Evolutionary conservation across 2,797 vertebrate genomes (phyloP), one percentile per base, ranked within the genome.

Genomic region (Antennarius maculatus): DNA sequence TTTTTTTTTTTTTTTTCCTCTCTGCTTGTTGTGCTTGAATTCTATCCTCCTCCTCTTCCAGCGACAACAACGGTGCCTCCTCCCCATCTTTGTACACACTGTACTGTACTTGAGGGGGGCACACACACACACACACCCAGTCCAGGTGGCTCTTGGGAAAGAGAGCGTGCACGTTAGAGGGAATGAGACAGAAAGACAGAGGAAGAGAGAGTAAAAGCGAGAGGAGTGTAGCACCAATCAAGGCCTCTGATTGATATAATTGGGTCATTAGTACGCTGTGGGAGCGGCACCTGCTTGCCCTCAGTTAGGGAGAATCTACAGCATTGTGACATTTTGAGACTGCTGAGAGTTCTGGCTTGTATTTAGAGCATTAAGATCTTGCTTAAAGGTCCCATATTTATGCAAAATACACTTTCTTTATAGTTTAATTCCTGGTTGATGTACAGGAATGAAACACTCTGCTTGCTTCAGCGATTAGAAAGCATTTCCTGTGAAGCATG

Each of bases 241-340:
- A 90, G 92, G 83, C 86, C 78, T 88, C 90, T 92, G 92, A 93
- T 93, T 93, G 90, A 91, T 93, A 92, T 92, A 93, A 93, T 93
- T 92, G 91, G 90, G 91, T 92, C 91, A 90, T 93, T 93, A 93
- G 87, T 85, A 84, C 90, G 83, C 91, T 69, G 88, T 84, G 89
- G 92, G 91, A 92, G 88, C 88, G 85, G 87, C 88, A 92, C 88
- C 88, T 91, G 88, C 88, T 78, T 77, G 87, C 77, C 88, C 88
- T 89, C 87, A 59, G 84, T 87, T 80, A 84, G 82, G 82, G 74
- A 89, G 85, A 85, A 88, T 85, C 90, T 86, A 80, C 89, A 75
- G 88, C 87, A 84, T 89, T 89, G 88, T 90, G 89, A 90, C 89
- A 88, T 89, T 89, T 84, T 66, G 71, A 84, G 86, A 86, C 87